Evolutionary conservation across 2,888 invertebrate genomes (phyloP).

Genomic region (Nymphalis polychloros): DNA sequence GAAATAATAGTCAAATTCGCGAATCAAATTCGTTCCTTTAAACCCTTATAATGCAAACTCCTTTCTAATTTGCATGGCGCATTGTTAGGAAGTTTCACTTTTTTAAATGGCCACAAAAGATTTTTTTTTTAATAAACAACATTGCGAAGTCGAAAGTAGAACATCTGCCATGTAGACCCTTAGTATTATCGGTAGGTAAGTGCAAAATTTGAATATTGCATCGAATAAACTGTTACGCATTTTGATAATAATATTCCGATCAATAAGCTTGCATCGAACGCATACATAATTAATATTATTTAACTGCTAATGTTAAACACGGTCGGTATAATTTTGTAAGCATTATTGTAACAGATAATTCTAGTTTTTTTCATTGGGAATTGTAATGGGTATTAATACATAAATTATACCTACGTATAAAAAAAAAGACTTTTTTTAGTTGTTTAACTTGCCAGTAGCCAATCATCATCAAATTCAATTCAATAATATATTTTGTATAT

Average conservation of each 20-base stretch:
- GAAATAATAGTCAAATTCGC: conserved; percentile 54
- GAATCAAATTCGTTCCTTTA: conserved; percentile 42
- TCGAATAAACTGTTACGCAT: conserved; percentile 21
- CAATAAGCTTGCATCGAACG: conserved; percentile 17
- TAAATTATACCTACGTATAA: too few relatives aligned
- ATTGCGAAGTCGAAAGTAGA: conserved; percentile 69
- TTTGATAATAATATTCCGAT: conserved; percentile 25
- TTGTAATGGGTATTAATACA: too few relatives aligned
- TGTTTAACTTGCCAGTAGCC: too few relatives aligned
- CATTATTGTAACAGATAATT: too few relatives aligned
- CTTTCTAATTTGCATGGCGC: conserved; percentile 78
- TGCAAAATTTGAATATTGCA: conserved; percentile 51
- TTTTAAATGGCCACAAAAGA: conserved; percentile 80
- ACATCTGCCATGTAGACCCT: conserved; percentile 69
- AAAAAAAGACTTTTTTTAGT: too few relatives aligned
- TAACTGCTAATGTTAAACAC: not conserved
- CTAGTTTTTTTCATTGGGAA: too few relatives aligned
- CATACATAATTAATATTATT: conserved; percentile 9
- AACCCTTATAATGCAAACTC: conserved; percentile 44
- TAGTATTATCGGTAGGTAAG: conserved; percentile 35
- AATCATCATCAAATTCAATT: too few relatives aligned
- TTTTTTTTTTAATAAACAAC: conserved; percentile 77
- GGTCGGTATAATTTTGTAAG: not conserved
- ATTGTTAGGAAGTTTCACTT: conserved; percentile 75
- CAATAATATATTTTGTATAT: too few relatives aligned